Evolutionary conservation across 1,140 invertebrate genomes (phyloP), one percentile per base, ranked within the genome.

Genomic region (Heliconius melpomene): DNA sequence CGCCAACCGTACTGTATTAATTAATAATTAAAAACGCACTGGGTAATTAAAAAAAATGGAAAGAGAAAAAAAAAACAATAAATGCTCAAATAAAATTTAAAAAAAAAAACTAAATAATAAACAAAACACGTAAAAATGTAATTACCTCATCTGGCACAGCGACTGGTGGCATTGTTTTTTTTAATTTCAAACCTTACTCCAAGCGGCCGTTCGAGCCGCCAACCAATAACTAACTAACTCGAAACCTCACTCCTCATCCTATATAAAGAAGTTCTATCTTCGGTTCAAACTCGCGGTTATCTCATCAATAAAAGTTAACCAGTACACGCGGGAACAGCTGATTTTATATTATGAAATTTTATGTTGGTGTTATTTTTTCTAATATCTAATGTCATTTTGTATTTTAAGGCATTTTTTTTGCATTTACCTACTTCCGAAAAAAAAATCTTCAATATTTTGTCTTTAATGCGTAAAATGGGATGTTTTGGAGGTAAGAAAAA

Each of bases 71-170:
- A 46, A 13, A 52, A 54, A 54, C 6, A 54, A 54, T 7, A 54
- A 2, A 2, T 52, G 2, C 2, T 5, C 29, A 52, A 20, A 52
- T 0, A 52, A 52, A 16, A 20, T 2, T 20, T 16, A 7, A 20
- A 54, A 32, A 54, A 20, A 54, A 20, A 7, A 6, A 52, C n/a
- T n/a, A 52, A 52, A 52, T 52, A 20, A 52, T 20, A 52, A 52
- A 52, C 18, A 52, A 52, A 9, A 6, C 70, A 70, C 72, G 78
- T 81, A 74, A 81, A 78, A 74, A 75, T 13, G 1, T 70, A 84
- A 75, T 87, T 87, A 94, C 94, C 89, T 94, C 92, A 54, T 93
- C 88, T 20, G 87, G 87, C 77, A 94, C 88, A 38, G 94, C 90
- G 81, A 94, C 88, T 72, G 94, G 94, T 72, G 94, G 93, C 94